Evolutionary conservation across 1,140 invertebrate species (phyloP).

Genomic region (Kradibia gibbosae): DNA sequence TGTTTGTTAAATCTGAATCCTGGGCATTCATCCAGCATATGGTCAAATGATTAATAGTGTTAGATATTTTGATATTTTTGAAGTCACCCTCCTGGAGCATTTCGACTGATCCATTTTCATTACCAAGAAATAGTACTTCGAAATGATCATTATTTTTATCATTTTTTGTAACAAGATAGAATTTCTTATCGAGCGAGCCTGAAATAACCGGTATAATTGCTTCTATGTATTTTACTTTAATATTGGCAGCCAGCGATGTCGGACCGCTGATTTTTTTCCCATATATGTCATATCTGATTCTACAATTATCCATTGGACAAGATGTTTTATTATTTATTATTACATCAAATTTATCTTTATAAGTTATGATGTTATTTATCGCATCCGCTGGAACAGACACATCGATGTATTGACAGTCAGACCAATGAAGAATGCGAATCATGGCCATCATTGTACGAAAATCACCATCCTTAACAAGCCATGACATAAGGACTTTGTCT

Average conservation of each 20-base stretch:
- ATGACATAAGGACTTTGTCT: neutral
- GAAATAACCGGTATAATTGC: neutral
- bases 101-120: neutral
- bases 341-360: conserved; percentile 13
- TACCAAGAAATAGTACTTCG: neutral
- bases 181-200: neutral
- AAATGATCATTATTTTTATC: neutral
- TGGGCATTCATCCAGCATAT: neutral
- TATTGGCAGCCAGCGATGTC: neutral
- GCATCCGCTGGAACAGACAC: neutral
- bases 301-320: neutral
- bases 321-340: neutral
- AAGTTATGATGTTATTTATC: neutral
- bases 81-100: neutral
- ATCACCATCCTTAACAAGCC: conserved; percentile 5
- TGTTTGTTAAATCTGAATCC: neutral
- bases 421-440: neutral
- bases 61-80: neutral
- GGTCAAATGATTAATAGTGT: neutral
- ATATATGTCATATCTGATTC: neutral
- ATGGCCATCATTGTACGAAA: neutral
- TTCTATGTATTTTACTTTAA: neutral
- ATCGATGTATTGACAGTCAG: neutral
- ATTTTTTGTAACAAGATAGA: neutral
- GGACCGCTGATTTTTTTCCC: conserved; percentile 20